phyloP scores from a whole-genome alignment of 2,113 vertebrate genomes.

The Pipra filicauda region DNA sequence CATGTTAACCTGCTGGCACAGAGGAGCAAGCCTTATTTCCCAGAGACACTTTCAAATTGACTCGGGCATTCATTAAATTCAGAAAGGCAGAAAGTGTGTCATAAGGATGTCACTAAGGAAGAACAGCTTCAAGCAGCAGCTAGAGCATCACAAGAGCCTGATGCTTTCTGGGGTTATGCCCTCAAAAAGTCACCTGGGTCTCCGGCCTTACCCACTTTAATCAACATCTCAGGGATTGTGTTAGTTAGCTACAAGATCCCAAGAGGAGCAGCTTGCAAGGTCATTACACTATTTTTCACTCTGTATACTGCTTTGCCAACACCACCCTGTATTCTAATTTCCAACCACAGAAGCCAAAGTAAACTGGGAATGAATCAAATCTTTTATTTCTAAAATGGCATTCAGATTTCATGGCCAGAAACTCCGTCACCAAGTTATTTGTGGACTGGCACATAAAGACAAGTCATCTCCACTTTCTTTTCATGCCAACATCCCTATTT shows the following conservation, averaged over 20 bases:
- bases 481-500: background rate
- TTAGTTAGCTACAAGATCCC: background rate
- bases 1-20: background rate
- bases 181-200: background rate
- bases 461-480: constrained; percentile 8
- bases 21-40: background rate
- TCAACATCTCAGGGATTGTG: background rate
- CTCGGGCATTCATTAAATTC: background rate
- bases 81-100: background rate
- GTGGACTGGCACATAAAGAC: background rate
- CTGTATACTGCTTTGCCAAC: background rate
- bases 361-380: background rate
- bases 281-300: background rate
- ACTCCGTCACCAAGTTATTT: background rate
- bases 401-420: background rate
- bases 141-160: background rate
- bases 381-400: background rate
- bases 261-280: background rate
- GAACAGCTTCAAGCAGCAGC: background rate
- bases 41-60: background rate
- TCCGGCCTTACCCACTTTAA: background rate
- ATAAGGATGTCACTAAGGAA: background rate
- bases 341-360: background rate
- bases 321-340: background rate
- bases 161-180: background rate